These are phyloP conservation scores for Tenthredo distinguenda DNA, from an alignment of 2,888 invertebrate genomes.

Conservation along the genomic window DNA sequence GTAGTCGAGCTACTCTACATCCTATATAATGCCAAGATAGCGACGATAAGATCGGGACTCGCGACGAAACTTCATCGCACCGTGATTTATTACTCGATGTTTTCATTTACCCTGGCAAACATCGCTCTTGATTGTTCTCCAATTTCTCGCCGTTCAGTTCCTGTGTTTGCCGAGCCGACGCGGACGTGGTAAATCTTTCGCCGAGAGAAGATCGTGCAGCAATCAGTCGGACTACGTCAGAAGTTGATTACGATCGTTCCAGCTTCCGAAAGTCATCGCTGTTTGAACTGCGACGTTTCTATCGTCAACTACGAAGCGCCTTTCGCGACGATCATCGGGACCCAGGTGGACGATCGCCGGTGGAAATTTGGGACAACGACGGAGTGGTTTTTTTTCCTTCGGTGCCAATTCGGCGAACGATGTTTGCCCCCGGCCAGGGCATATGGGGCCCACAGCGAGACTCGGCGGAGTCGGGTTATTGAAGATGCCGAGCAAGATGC, in stretches of 20 bases:
- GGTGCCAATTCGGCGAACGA: neutral
- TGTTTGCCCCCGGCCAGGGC: neutral
- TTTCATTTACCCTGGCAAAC: neutral
- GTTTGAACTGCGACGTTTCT: neutral
- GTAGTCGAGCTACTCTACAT: neutral
- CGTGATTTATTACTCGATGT: neutral
- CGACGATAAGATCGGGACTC: neutral
- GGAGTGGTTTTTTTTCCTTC: neutral
- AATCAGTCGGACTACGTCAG: neutral
- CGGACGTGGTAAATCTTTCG: neutral
- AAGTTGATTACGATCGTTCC: neutral
- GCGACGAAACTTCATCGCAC: neutral
- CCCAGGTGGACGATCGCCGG: too few relatives aligned
- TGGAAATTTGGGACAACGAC: neutral
- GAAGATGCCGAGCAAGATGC: conserved; percentile 54
- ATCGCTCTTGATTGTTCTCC: neutral
- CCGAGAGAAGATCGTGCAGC: neutral
- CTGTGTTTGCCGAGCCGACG: neutral
- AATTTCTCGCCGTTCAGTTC: neutral
- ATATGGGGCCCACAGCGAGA: neutral
- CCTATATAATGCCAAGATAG: neutral
- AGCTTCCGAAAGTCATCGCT: neutral
- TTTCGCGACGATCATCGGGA: too few relatives aligned
- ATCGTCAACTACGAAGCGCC: neutral
- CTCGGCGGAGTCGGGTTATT: conserved; percentile 41